Percentiles rank a stretch among this genome's conserved stretches.
Conservation (phyloP, 2,113 vertebrate species). For the Alaudala cheleensis region DNA sequence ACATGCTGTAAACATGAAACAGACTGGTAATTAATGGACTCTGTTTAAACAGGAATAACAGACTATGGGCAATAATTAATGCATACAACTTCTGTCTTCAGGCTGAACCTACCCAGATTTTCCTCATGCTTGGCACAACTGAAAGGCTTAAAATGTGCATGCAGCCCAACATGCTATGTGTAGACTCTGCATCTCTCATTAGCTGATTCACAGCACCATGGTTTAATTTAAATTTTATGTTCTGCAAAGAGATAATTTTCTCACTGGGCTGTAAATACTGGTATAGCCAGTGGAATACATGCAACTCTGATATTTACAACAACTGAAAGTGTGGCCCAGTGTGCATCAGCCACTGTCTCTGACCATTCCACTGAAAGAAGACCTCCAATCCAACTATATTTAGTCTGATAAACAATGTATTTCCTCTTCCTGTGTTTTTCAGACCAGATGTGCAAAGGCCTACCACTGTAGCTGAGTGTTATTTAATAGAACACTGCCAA, state of each 20-base stretch:
- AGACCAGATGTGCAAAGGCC: constrained; percentile 27
- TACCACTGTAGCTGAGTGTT: not conserved
- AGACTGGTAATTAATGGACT: not conserved
- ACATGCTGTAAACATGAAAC: not conserved
- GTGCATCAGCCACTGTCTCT: not conserved
- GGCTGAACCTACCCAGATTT: not conserved
- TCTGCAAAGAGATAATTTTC: not conserved
- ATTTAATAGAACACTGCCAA: constrained; percentile 15
- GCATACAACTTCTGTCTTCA: not conserved
- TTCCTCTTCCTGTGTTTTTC: constrained; percentile 49
- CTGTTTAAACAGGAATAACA: not conserved
- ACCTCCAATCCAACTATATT: constrained; percentile 4
- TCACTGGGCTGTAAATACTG: not conserved
- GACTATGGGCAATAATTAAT: not conserved
- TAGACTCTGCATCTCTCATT: not conserved
- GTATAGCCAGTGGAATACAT: not conserved
- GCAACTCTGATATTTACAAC: not conserved
- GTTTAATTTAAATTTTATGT: not conserved
- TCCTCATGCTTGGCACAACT: not conserved
- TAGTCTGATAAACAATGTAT: constrained; percentile 47
- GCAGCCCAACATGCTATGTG: not conserved
- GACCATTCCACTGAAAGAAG: not conserved
- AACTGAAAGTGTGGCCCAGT: not conserved
- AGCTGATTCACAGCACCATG: not conserved
- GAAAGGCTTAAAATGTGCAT: not conserved